Percentiles rank a stretch among this genome's conserved stretches.
These are phyloP conservation scores for Drosophila pectinifera DNA, from an alignment of 1,140 invertebrate genomes.

Conservation along the genomic window DNA sequence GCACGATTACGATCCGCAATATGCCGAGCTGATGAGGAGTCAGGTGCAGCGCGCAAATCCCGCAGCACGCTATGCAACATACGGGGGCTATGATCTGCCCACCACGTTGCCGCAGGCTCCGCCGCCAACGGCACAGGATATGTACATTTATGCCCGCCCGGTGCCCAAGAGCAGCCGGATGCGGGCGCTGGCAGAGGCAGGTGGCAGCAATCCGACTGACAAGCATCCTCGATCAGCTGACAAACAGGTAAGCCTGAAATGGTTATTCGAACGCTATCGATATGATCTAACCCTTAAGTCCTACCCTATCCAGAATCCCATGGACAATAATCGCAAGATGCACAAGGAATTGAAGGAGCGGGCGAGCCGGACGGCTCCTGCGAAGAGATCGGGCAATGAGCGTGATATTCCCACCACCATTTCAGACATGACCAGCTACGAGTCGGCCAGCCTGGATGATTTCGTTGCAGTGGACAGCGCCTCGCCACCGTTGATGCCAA, in stretches of 20 bases:
- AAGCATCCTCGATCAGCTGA: constrained; percentile 49
- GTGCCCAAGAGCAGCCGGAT: constrained; percentile 68
- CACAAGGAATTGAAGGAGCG: constrained; percentile 80
- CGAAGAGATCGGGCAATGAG: constrained; percentile 37
- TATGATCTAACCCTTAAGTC: neutral
- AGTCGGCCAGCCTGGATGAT: constrained; percentile 85
- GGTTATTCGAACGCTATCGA: neutral
- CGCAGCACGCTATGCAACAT: constrained; percentile 24
- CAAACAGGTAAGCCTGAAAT: constrained; percentile 42
- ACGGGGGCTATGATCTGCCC: constrained; percentile 51
- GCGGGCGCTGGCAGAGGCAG: constrained; percentile 41
- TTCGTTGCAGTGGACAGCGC: constrained; percentile 49
- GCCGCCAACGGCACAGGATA: constrained; percentile 47
- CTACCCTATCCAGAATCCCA: constrained; percentile 34
- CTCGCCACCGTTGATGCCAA: constrained; percentile 74
- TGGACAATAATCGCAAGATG: constrained; percentile 78
- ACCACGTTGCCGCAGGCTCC: constrained; percentile 46
- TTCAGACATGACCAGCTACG: constrained; percentile 62
- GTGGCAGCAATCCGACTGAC: constrained; percentile 52
- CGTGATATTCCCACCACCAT: constrained; percentile 64
- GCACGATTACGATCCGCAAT: constrained; percentile 64
- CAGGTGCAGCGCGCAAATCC: constrained; percentile 26
- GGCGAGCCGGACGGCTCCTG: constrained; percentile 44
- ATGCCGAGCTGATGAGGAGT: constrained; percentile 34
- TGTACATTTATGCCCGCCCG: constrained; percentile 75